Evolutionary conservation across 2,888 invertebrate genomes (phyloP).

Genomic region (Petrolisthes manimaculis): DNA sequence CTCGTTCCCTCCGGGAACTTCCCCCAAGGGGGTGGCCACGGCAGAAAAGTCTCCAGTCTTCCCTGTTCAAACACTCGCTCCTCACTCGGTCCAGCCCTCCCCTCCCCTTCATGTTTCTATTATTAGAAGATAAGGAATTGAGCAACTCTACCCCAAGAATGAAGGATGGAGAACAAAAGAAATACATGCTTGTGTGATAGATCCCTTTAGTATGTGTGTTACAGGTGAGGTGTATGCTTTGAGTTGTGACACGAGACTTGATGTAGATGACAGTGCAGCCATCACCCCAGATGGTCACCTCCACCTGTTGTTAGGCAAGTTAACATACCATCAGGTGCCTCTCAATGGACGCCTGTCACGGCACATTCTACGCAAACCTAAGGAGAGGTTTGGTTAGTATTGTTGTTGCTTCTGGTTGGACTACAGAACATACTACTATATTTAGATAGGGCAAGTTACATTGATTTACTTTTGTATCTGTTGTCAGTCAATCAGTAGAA

Average conservation of each 20-base stretch:
- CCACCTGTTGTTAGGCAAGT: constrained; percentile 39
- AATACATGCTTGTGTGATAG: neutral
- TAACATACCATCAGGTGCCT: constrained; percentile 46
- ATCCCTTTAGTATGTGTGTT: neutral
- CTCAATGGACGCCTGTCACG: constrained; percentile 42
- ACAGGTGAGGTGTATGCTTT: constrained; percentile 46
- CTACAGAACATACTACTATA: too few relatives aligned
- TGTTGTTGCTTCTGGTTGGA: neutral
- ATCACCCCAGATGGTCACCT: constrained; percentile 51
- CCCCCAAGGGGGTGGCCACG: too few relatives aligned
- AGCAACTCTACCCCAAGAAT: too few relatives aligned
- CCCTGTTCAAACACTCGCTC: too few relatives aligned
- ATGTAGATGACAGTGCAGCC: constrained; percentile 45
- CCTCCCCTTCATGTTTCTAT: too few relatives aligned
- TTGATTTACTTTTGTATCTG: neutral
- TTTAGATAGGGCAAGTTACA: neutral
- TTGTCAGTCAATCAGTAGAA: neutral
- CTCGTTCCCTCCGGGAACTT: too few relatives aligned
- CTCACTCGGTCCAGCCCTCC: too few relatives aligned
- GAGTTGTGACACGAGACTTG: constrained; percentile 43
- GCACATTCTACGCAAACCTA: constrained; percentile 49
- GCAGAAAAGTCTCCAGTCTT: too few relatives aligned
- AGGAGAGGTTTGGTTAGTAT: constrained; percentile 48
- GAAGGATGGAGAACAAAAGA: too few relatives aligned
- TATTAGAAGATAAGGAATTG: too few relatives aligned